Evolutionary conservation across 30 jellyfish, hydroid and myxozoan genomes (phyloP).

Genomic region (Hydra vulgaris): DNA sequence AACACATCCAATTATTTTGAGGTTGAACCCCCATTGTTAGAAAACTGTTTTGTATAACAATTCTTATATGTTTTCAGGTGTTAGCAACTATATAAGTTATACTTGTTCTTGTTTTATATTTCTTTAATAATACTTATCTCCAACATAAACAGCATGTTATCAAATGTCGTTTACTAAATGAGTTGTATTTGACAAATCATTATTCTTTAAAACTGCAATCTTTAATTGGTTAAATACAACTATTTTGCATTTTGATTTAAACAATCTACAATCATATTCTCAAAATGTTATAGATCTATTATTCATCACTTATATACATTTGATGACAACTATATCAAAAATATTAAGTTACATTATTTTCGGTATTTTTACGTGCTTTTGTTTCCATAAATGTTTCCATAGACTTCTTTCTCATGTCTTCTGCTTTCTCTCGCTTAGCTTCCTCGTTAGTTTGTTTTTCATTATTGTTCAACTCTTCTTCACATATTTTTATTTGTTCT

Average conservation of each 20-base stretch:
- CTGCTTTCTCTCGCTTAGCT: not conserved
- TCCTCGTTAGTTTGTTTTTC: not conserved
- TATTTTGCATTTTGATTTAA: not conserved
- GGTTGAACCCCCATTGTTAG: conserved; percentile 39
- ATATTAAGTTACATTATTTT: not conserved
- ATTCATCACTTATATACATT: not conserved
- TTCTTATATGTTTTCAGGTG: not conserved
- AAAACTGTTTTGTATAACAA: conserved; percentile 4
- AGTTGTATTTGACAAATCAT: not conserved
- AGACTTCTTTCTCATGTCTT: conserved; percentile 1
- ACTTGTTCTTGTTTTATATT: not conserved
- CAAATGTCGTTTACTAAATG: not conserved
- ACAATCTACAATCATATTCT: not conserved
- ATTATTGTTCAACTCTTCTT: not conserved
- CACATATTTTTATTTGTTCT: conserved; percentile 15
- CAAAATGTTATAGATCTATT: not conserved
- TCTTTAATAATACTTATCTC: not conserved
- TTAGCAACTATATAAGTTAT: not conserved
- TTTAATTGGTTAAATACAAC: not conserved
- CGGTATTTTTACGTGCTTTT: not conserved
- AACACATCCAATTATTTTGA: conserved; percentile 38
- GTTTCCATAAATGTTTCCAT: conserved; percentile 10
- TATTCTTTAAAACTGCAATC: not conserved
- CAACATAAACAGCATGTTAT: not conserved
- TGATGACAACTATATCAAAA: not conserved